Evolutionary conservation across 2,888 invertebrate genomes (phyloP), one percentile per base, ranked within the genome.

Genomic region (Agrotis puta): DNA sequence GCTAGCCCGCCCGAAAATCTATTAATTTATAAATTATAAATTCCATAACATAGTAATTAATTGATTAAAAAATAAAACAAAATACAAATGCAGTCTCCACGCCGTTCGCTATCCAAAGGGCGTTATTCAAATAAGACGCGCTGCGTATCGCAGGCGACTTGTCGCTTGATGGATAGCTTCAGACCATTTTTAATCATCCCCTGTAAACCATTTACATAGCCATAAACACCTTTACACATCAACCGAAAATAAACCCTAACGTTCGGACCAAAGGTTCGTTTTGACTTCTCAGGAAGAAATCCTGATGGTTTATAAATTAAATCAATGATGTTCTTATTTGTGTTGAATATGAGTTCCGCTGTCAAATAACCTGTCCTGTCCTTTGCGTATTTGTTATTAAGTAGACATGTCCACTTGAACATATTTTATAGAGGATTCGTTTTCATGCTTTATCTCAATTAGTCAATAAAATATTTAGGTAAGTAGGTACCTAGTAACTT

Each of bases 111-210:
- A 74, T 87, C 64, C 77, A 66, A 75, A 84, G 79, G 85, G 79
- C 88, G 88, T 90, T 94, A 94, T 94, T 94, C 92, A 94, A 94
- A 95, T 94, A 93, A 93, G 93, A 90, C 89, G 86, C 90, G 84
- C 81, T 87, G 88, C 89, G 88, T 91, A 93, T 91, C 91, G 90
- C 88, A 87, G 87, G 88, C 89, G 91, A 93, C 92, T 91, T 89
- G 92, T 92, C 92, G 88, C 86, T 91, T 95, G 95, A 95, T 95
- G 92, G 95, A 95, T 95, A 88, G 92, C 91, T 90, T 85, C 86
- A 85, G 89, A 91, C 91, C 90, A 92, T 93, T 95, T 95, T 95
- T 95, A 95, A 95, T 95, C 93, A 93, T 92, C 88, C 90, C 89
- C 77, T 71, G 69, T 79, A 77, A 70, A 77, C 74, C 22, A 58